phyloP scores from a whole-genome alignment of 2,113 vertebrate genomes.

The Saimiri boliviensis region DNA sequence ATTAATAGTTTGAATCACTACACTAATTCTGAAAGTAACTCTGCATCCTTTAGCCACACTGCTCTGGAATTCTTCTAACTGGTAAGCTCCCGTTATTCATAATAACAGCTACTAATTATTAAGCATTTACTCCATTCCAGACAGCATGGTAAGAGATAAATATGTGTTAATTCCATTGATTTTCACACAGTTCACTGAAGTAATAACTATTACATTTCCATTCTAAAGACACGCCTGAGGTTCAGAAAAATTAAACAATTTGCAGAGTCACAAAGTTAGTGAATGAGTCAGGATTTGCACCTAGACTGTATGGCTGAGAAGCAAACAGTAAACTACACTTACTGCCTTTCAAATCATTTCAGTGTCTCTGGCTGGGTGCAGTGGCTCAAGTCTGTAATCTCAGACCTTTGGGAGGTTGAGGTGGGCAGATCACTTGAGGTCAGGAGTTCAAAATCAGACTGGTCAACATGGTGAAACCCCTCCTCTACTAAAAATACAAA shows the following conservation, averaged over 20 bases:
- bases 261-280: background rate
- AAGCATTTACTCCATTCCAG: background rate
- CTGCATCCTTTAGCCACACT: constrained; percentile 16
- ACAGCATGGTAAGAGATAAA: background rate
- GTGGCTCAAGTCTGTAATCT: too few species aligned
- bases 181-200: background rate
- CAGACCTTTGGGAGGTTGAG: too few species aligned
- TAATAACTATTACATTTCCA: background rate
- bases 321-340: background rate
- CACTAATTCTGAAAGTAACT: constrained; percentile 29
- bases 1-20: constrained; percentile 8
- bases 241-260: background rate
- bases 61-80: background rate
- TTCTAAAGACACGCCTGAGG: background rate
- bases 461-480: too few species aligned
- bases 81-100: background rate
- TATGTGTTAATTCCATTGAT: background rate
- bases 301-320: background rate
- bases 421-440: too few species aligned
- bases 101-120: background rate
- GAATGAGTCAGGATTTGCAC: background rate
- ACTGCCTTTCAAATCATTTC: background rate
- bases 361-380: background rate
- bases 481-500: too few species aligned
- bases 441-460: too few species aligned